Base-by-base conservation (phyloP, 2,888 invertebrate species). In the Parasteatoda lunata region DNA sequence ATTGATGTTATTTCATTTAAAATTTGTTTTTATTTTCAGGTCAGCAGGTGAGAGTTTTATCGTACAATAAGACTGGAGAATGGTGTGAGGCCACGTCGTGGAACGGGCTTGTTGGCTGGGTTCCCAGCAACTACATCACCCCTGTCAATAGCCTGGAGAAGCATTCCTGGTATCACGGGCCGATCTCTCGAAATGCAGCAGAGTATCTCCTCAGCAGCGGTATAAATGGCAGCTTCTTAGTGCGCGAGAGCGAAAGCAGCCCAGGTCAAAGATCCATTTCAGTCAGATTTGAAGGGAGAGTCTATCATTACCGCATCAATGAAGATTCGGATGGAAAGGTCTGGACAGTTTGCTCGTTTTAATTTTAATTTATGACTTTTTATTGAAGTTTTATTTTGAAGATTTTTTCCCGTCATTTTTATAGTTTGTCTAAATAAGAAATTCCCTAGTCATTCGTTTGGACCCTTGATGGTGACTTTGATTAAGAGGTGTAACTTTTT, bases 1-100 rank as follows among this genome's bases (percentile, higher is more conserved):
- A 30, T 30, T 30, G 0, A 30, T 30, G 30, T 1, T 30, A 30
- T n/a, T 82, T 77, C 64, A 72, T 68, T 49, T 79, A 13, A 76
- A 30, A 15, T 30, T 51, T 72, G 3, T 7, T 8, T 13, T 11
- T 11, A n/a, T 45, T 73, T 71, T 9, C 93, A 96, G 97, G 98
- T 90, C 98, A 98, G 93, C 97, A 98, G 94, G 97, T 99, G 90
- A 95, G 97, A 90, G 98, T 99, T 91, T 94, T 99, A 91, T 97
- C 97, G 92, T 99, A 99, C 93, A 99, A 99, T 93, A 98, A 98
- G 93, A 97, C 97, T 91, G 98, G 98, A 80, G 99, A 99, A 93
- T 99, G 99, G 99, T 99, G 99, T 93, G 99, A 99, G 93, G 99
- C 98, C 9, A 97, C 98, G 92, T 96, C 97, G 70, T 94, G 95